Base-by-base conservation (phyloP, 2,888 invertebrate genomes). In the Epirrhoe tristata region DNA sequence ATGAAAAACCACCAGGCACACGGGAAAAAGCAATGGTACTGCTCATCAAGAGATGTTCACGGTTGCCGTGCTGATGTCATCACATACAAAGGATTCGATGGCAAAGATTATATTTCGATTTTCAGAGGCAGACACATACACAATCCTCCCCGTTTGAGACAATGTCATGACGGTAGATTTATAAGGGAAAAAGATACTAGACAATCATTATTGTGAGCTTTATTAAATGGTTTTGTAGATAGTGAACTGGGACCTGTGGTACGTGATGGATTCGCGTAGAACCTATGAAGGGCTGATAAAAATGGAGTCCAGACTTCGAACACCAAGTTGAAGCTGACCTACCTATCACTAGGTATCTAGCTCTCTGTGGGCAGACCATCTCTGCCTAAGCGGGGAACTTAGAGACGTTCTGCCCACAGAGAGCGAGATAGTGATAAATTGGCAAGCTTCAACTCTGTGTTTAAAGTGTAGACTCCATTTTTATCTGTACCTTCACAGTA, bases 1-100 rank as follows among this genome's bases (percentile, higher is more conserved):
- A 91, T 93, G 92, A 93, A 93, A 75, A 93, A 93, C 70, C 92
- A 93, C 72, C 93, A 93, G 70, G 93, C 93, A 0, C 91, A 93
- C 70, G 93, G 93, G 1, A 93, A 92, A 73, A 93, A 93, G 73
- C 93, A 93, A 70, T 93, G 93, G 93, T 93, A 93, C 71, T 93
- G 93, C 69, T 93, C 93, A 1, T 91, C 93, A 0, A 87, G 93
- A 67, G 93, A 93, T 10, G 91, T 92, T 55, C 87, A 90, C 6
- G 93, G 93, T 1, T 93, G 93, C 70, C 78, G 93, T 12, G 92
- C 93, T 60, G 93, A 93, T 46, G 93, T 93, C 70, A 92, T 93
- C 69, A 93, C 93, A 0, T 93, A 90, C 77, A 91, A 87, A 77
- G 93, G 92, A 2, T 1, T 77, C 0, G 91, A 93, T 39, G 92